Evolutionary conservation across 2,888 invertebrate species (phyloP).

Genomic region (Lamproptera curius): DNA sequence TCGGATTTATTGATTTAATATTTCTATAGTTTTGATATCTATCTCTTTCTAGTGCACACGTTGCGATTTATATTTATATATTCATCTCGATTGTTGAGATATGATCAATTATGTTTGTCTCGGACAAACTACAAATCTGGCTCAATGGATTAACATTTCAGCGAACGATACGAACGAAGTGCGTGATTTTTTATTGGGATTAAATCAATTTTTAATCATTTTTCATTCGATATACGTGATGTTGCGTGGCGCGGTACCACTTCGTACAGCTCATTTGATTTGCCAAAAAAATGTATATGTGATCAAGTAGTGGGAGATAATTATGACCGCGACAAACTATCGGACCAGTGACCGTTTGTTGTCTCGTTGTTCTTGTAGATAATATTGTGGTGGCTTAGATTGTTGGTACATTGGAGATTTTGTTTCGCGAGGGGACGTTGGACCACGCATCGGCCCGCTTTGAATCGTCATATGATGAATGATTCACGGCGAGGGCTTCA

Average conservation of each 20-base stretch:
- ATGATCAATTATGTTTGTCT: neutral
- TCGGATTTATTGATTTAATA: constrained; percentile 29
- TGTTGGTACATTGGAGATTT: constrained; percentile 55
- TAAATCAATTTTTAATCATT: constrained; percentile 1
- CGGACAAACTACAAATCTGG: neutral
- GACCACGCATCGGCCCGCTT: constrained; percentile 17
- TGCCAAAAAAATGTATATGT: constrained; percentile 69
- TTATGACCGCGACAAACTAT: constrained; percentile 53
- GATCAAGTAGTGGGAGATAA: constrained; percentile 62
- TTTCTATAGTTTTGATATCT: constrained; percentile 10
- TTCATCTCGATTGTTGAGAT: neutral
- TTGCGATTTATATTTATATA: neutral
- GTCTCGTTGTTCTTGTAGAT: constrained; percentile 64
- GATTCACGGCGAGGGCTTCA: constrained; percentile 6
- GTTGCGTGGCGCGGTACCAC: constrained; percentile 21
- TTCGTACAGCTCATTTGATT: constrained; percentile 58
- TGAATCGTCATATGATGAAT: constrained; percentile 14
- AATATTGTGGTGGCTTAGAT: constrained; percentile 68
- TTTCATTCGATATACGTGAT: constrained; percentile 14
- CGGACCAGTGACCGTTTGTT: constrained; percentile 70
- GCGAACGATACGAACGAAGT: neutral
- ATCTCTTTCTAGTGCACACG: constrained; percentile 7
- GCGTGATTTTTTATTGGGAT: neutral
- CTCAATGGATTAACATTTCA: neutral
- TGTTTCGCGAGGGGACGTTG: neutral